Percentiles rank a stretch among this genome's conserved stretches.
Conservation (phyloP, 2,888 invertebrate genomes). For the Ophioninae sp. region DNA sequence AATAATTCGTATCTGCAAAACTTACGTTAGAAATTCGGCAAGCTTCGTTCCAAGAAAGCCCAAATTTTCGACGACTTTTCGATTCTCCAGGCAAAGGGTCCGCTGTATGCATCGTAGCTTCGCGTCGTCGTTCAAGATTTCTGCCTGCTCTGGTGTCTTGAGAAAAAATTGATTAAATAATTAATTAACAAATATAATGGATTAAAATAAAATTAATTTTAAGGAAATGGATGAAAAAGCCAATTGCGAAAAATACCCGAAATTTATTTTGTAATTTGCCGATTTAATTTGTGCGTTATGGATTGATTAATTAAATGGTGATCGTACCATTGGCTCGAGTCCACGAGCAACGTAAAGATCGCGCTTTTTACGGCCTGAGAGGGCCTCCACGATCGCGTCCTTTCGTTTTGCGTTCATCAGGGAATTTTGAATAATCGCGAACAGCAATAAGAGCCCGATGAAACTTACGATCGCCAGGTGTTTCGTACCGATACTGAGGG, state of each 20-base stretch:
- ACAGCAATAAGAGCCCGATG: slow-evolving; percentile 77
- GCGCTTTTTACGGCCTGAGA: slow-evolving; percentile 73
- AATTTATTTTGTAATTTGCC: too few relatives aligned
- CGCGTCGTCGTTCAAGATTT: slow-evolving; percentile 74
- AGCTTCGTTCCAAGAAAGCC: slow-evolving; percentile 72
- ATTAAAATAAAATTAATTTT: too few relatives aligned
- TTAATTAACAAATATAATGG: too few relatives aligned
- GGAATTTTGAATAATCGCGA: slow-evolving; percentile 78
- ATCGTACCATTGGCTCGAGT: slow-evolving; percentile 69
- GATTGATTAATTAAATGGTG: slow-evolving; percentile 1
- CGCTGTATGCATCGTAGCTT: slow-evolving; percentile 77
- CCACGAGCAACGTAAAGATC: slow-evolving; percentile 68
- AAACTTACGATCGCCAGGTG: slow-evolving; percentile 78
- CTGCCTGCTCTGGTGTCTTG: slow-evolving; percentile 75
- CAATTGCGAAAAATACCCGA: too few relatives aligned
- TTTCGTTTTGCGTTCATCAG: slow-evolving; percentile 74
- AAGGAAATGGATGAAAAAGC: too few relatives aligned
- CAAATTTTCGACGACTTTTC: slow-evolving; percentile 72
- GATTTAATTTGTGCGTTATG: background rate
- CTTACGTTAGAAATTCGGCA: slow-evolving; percentile 77
- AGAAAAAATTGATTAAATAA: too few relatives aligned
- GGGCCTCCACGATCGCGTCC: slow-evolving; percentile 73
- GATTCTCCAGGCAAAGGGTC: slow-evolving; percentile 76
- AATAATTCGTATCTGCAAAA: slow-evolving; percentile 34
- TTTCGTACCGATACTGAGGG: slow-evolving; percentile 73